Base-by-base conservation (phyloP, 2,888 invertebrate genomes). In the Digitonthophagus gazella region DNA sequence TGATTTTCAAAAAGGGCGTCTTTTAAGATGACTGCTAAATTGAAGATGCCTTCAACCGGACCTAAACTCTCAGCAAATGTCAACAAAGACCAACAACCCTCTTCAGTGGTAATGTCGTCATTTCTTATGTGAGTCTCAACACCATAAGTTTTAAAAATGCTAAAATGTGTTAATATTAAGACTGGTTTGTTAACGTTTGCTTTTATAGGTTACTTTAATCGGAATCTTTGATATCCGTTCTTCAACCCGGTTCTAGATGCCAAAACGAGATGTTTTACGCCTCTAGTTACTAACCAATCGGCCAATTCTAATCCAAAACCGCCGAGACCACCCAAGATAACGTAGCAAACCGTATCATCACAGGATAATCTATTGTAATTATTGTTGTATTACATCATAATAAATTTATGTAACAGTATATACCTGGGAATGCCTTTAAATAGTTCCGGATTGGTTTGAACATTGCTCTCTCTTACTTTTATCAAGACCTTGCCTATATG, bases 231-330 rank as follows among this genome's bases (percentile, higher is more conserved):
- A 81, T 96, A 97, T 18, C 95, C n/a, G n/a, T n/a, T n/a, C n/a
- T n/a, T n/a, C n/a, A n/a, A n/a, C 1, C 96, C 96, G 15, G 87
- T 87, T 69, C 95, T 88, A 0, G 96, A 95, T 0, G 92, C 93
- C 0, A 97, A 85, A 0, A 96, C 86, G 8, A 97, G 76, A 73
- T 92, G 91, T 74, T 85, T 87, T 0, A 92, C 95, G 0, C 96
- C 96, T 72, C 96, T 87, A 65, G 92, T 81, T 64, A 95, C 87
- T 76, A 98, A 84, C 94, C 95, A 96, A 76, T 95, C 92, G 0
- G 91, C 90, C 64, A 97, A 81, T 81, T 97, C 97, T 64, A 97
- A 84, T 3, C 97, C 97, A 78, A 97, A 95, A 0, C 97, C 97
- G 57, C 97, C 97, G 0, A 97, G 85, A 58, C 97, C 96, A 8